Base-by-base conservation (phyloP, 1,140 invertebrate species). In the Apolygus lucorum region DNA sequence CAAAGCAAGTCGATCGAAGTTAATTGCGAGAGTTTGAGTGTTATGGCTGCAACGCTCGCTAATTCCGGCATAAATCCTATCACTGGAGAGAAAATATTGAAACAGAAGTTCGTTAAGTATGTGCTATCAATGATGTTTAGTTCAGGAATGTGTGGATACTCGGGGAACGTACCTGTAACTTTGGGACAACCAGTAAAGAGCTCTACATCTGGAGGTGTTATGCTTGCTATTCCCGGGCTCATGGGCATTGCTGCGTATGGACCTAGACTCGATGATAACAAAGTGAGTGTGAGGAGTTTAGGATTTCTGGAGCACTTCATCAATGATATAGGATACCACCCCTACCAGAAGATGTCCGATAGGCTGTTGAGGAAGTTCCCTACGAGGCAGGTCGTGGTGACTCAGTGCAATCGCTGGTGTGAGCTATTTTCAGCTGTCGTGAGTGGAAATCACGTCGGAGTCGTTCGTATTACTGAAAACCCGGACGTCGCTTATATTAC, bases 1-100 rank as follows among this genome's bases (percentile, higher is more conserved):
- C 34, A 42, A 42, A 8, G 34, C 34, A 42, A 42, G 4, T 8
- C 54, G 22, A 62, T 22, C 17, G 54, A 62, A 25, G 54, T 25
- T 8, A 62, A 62, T 22, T 62, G 54, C 54, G 54, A 62, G 24
- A 62, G 54, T 62, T 22, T 62, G 4, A 62, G 54, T 25, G 8
- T 62, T 8, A 62, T 62, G 4, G 54, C 54, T 11, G 54, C 54
- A 8, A 62, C 54, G 8, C 21, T 62, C 4, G 54, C 54, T 21
- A 62, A 62, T 21, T 4, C 17, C 8, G 54, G 54, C 54, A 8
- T 62, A 22, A 62, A 62, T 62, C 54, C 54, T 62, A 4, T 62
- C 8, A 62, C 54, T 17, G 17, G 8, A 62, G 24, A 8, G 24
- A 17, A 62, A 22, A 4, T 62, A 4, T 11, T 62, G 8, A 22